Evolutionary conservation across 2,797 vertebrate species (phyloP), one percentile per base, ranked within the genome.

Genomic region (Protonibea diacanthus): DNA sequence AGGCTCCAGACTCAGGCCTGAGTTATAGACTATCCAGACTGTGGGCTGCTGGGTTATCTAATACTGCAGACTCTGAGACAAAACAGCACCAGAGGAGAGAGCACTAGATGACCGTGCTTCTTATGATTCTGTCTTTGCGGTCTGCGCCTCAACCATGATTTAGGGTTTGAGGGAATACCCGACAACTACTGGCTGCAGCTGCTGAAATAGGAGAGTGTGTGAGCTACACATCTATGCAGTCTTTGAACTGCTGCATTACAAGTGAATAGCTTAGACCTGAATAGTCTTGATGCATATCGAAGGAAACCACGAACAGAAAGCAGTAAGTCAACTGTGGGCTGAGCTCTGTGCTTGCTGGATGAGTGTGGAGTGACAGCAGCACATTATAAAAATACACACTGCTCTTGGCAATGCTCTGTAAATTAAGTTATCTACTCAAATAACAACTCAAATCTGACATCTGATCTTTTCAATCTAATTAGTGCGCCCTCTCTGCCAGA

Each of bases 21-120:
- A 81, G 63, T 84, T 88, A 82, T 66, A 73, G 74, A 74, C 78
- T 71, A 77, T 79, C 77, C 91, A 88, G 87, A 88, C 80, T 71
- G 85, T 80, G 81, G 83, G 78, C 73, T 84, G 76, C 55, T 66
- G 72, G 81, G 87, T 87, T 92, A 89, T 92, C 84, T 71, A 86
- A 91, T 71, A 81, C 80, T 64, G 25, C 64, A 87, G 81, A 78
- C 68, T 53, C 9, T 71, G 77, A 89, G 71, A 78, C 73, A 83
- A 80, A 86, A 79, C 76, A 81, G 78, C 65, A 76, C n/a, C 67
- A 62, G 68, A 74, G 65, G 25, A 52, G 68, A 71, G 63, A 61
- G 55, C 45, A 64, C 61, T 65, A n/a, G 55, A 85, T 78, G 82
- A 76, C 75, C 20, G 8, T 27, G 40, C 53, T 79, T 23, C 70